Conservation (phyloP, 1,140 invertebrate genomes). For the Antheraea pernyi region DNA sequence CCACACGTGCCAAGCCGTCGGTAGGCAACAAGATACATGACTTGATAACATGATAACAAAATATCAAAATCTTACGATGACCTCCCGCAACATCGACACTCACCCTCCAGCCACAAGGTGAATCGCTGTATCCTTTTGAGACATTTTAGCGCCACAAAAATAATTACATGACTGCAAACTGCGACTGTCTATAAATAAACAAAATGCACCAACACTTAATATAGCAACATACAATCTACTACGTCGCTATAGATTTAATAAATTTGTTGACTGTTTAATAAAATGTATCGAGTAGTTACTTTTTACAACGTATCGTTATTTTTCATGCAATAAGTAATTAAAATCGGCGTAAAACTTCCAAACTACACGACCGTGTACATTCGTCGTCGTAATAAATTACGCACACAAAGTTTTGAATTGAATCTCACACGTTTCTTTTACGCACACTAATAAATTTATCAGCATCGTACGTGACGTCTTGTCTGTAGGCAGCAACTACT, state of each 20-base stretch:
- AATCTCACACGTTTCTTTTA: constrained; percentile 26
- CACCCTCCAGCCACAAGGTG: constrained; percentile 93
- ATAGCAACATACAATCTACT: constrained; percentile 34
- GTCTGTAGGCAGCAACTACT: constrained; percentile 15
- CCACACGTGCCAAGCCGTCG: constrained; percentile 33
- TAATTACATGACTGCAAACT: constrained; percentile 74
- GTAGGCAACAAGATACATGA: constrained; percentile 22
- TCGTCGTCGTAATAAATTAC: constrained; percentile 41
- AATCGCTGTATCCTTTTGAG: constrained; percentile 89
- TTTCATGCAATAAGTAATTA: constrained; percentile 24
- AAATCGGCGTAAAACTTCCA: constrained; percentile 30
- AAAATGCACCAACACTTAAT: constrained; percentile 64
- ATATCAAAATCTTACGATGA: constrained; percentile 17
- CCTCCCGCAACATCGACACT: constrained; percentile 52
- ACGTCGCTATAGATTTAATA: background rate
- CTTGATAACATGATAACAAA: constrained; percentile 26
- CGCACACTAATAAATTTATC: constrained; percentile 44
- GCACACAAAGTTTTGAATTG: constrained; percentile 25
- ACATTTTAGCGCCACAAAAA: constrained; percentile 79
- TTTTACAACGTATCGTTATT: constrained; percentile 11
- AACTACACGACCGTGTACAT: constrained; percentile 31
- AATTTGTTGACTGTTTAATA: background rate
- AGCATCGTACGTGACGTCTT: constrained; percentile 33
- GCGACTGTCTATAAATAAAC: constrained; percentile 76
- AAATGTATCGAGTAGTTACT: constrained; percentile 11